Conservation (phyloP, 2,797 vertebrate genomes). For the Cynodonichthys magdalenae region DNA sequence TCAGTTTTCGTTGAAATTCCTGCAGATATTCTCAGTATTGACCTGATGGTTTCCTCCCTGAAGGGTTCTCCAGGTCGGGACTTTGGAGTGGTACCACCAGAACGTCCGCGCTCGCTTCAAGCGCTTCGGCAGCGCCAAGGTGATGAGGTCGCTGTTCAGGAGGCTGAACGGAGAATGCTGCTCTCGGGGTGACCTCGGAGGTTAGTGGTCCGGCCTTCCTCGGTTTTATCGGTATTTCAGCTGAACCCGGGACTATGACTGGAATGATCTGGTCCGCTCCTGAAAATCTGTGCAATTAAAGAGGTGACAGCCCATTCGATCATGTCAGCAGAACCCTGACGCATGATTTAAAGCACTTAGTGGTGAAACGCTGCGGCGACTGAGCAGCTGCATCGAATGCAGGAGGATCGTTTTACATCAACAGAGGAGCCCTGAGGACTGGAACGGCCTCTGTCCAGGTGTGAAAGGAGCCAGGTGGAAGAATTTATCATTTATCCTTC, state of each 20-base stretch:
- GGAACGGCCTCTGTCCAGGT: too few relatives aligned
- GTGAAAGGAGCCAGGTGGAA: too few relatives aligned
- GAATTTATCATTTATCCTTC: too few relatives aligned
- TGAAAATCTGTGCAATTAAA: conserved; percentile 3
- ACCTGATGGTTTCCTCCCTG: not conserved
- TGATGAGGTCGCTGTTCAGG: conserved; percentile 88
- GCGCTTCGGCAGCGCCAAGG: conserved; percentile 91
- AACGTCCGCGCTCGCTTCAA: conserved; percentile 89
- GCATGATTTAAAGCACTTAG: conserved; percentile 6
- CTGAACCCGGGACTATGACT: not conserved
- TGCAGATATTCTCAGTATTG: not conserved
- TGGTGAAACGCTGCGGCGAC: conserved; percentile 7
- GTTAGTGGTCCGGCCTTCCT: conserved; percentile 56
- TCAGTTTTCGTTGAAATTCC: not conserved
- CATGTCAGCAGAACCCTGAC: too few relatives aligned
- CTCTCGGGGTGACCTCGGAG: conserved; percentile 65
- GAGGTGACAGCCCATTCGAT: not conserved
- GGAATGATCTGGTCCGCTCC: conserved; percentile 1
- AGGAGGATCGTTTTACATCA: not conserved
- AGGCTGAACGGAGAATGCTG: conserved; percentile 72
- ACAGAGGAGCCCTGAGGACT: too few relatives aligned
- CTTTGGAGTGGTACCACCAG: conserved; percentile 92
- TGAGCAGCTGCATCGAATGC: conserved; percentile 1
- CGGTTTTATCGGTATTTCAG: conserved; percentile 3
- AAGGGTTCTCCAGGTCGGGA: conserved; percentile 90